Conservation (phyloP, 2,113 vertebrate genomes). For the Maccullochella peelii region DNA sequence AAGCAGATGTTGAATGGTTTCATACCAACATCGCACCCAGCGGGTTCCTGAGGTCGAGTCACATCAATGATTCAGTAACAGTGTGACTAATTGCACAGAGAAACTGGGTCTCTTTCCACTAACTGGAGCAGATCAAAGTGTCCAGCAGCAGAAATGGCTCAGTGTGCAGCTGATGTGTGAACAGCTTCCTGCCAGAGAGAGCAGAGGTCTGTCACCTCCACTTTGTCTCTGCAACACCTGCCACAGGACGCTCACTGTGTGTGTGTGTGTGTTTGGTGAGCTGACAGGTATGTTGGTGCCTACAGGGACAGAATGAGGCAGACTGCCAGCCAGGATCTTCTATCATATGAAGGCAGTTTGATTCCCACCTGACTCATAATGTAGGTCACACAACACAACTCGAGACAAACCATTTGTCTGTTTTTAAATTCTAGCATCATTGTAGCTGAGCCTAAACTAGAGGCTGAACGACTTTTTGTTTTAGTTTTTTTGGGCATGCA, state of each 20-base stretch:
- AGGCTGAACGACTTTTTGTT: too few species aligned
- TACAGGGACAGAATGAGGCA: background rate
- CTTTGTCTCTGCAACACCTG: background rate
- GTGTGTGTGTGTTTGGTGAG: conserved; percentile 3
- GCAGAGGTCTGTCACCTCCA: conserved; percentile 6
- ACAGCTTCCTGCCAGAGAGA: background rate
- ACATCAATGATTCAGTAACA: background rate
- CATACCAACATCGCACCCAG: background rate
- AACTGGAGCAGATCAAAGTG: background rate
- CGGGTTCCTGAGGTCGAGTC: conserved; percentile 7
- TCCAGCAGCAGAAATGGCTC: conserved; percentile 7
- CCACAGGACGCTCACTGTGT: background rate
- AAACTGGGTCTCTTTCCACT: background rate
- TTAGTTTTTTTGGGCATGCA: too few species aligned
- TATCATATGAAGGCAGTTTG: background rate
- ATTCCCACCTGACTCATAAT: too few species aligned
- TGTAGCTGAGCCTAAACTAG: too few species aligned
- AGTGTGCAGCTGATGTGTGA: conserved; percentile 2
- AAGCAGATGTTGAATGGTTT: background rate
- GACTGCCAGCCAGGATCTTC: background rate
- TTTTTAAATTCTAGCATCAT: too few species aligned
- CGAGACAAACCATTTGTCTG: too few species aligned
- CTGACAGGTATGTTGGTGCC: background rate
- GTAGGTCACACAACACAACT: too few species aligned
- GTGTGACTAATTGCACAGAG: background rate